These are phyloP conservation scores for Neosilurus mollespiculum DNA, from an alignment of 2,797 vertebrate species.

Conservation along the genomic window DNA sequence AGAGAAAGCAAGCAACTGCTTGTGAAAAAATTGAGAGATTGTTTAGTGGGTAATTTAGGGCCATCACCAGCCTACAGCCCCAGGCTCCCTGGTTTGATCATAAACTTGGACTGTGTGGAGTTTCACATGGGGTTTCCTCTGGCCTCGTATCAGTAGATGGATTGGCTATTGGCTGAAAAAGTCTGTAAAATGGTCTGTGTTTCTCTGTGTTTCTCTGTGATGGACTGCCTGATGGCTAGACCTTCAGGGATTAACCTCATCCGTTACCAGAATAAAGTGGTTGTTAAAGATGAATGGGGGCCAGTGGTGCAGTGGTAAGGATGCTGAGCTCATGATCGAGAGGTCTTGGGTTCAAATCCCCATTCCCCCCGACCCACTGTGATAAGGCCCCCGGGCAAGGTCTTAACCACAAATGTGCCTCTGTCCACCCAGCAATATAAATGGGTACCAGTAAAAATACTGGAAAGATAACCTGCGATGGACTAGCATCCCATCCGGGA, in stretches of 20 bases:
- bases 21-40: background rate
- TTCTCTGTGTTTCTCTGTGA: background rate
- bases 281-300: background rate
- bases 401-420: too few species aligned
- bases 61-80: background rate
- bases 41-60: background rate
- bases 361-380: too few species aligned
- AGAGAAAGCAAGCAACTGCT: slow-evolving; percentile 7
- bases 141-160: background rate
- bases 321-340: too few species aligned
- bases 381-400: too few species aligned
- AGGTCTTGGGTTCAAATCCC: too few species aligned
- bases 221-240: background rate
- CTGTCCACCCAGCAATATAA: too few species aligned
- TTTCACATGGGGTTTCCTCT: background rate
- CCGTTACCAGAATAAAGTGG: background rate
- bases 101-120: background rate
- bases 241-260: background rate
- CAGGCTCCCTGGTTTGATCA: background rate
- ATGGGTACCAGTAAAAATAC: too few species aligned
- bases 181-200: background rate
- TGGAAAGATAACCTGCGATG: too few species aligned
- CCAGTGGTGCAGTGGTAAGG: too few species aligned
- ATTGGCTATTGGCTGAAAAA: background rate
- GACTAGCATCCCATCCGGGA: too few species aligned